These are phyloP conservation scores for Dolichopus griseipennis DNA, from an alignment of 2,888 invertebrate genomes.

Conservation along the genomic window DNA sequence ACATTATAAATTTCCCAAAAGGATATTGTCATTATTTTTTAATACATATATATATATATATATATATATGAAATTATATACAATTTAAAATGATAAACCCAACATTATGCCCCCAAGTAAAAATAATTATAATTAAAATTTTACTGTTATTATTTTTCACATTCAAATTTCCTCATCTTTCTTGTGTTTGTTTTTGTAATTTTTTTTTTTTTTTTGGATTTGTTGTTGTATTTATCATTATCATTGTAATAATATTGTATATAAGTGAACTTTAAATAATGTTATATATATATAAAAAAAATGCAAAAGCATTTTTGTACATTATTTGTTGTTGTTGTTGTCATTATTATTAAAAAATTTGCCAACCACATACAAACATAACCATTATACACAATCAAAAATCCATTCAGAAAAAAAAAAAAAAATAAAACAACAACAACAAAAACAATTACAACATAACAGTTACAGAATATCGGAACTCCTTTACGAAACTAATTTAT, in stretches of 20 bases:
- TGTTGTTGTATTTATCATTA: too few relatives aligned
- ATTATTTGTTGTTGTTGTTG: background rate
- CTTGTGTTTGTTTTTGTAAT: too few relatives aligned
- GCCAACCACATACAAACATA: background rate
- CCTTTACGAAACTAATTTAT: conserved; percentile 3
- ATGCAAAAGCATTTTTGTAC: background rate
- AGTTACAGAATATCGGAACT: background rate
- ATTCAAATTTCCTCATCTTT: background rate
- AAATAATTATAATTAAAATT: conserved; percentile 3
- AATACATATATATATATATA: background rate
- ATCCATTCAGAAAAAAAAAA: too few relatives aligned
- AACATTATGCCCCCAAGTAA: background rate
- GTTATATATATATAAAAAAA: too few relatives aligned
- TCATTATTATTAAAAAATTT: background rate
- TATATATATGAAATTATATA: background rate
- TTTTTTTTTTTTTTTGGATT: too few relatives aligned
- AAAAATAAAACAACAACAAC: background rate
- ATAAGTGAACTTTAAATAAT: conserved; percentile 1
- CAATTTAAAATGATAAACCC: background rate
- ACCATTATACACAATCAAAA: background rate
- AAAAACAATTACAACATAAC: too few relatives aligned
- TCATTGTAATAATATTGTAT: background rate
- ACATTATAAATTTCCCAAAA: background rate
- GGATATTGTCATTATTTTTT: conserved; percentile 3
- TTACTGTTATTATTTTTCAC: background rate